Conservation (phyloP, 2,113 vertebrate species). For the Dicerorhinus sumatrensis region DNA sequence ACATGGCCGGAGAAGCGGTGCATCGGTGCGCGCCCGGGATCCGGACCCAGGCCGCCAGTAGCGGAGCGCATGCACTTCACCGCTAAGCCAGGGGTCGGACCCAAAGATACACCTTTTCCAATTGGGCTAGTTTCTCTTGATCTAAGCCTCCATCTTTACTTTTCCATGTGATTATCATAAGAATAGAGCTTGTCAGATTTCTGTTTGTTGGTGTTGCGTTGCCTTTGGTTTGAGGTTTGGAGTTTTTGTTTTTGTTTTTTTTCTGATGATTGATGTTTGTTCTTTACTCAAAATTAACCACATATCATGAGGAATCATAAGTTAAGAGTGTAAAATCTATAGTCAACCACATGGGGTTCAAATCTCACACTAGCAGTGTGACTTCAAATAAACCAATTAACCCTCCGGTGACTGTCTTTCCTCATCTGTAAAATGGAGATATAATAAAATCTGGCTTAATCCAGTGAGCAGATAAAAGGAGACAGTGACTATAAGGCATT, state of each 20-base stretch:
- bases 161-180: not conserved
- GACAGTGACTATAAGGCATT: not conserved
- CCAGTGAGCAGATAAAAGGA: not conserved
- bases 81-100: no score
- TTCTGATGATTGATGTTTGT: not conserved
- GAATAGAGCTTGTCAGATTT: not conserved
- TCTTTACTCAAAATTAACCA: not conserved
- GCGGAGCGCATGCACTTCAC: no score
- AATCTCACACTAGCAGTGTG: not conserved
- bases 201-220: not conserved
- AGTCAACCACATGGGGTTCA: not conserved
- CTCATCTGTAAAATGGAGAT: not conserved
- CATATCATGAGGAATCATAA: not conserved
- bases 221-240: not conserved
- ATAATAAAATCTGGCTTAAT: not conserved
- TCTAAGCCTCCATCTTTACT: not conserved
- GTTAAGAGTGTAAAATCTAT: not conserved
- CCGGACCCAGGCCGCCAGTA: no score
- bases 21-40: no score
- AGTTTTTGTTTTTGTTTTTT: not conserved
- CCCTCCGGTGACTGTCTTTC: not conserved
- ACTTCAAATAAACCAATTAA: not conserved
- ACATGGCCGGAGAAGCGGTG: no score
- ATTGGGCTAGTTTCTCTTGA: not conserved
- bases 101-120: not conserved